Evolutionary conservation across 2,888 invertebrate species (phyloP).

Genomic region (Micropterix aruncella): DNA sequence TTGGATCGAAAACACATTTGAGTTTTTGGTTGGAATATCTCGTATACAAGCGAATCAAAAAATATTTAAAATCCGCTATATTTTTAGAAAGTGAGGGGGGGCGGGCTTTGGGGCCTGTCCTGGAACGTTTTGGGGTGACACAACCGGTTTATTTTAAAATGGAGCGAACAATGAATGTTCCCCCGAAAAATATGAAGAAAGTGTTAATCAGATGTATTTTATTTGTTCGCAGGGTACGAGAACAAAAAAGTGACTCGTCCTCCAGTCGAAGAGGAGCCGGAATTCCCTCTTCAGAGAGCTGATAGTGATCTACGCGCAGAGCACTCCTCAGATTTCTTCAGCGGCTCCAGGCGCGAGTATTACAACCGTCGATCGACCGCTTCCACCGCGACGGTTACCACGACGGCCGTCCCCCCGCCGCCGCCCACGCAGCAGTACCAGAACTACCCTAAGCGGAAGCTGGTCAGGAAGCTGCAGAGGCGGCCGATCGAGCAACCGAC

Average conservation of each 20-base stretch:
- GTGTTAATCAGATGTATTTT: no score
- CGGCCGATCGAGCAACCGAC: slow-evolving; percentile 21
- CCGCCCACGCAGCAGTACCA: slow-evolving; percentile 11
- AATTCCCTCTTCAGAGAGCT: slow-evolving; percentile 57
- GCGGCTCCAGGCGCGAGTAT: slow-evolving; percentile 26
- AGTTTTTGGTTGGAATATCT: no score
- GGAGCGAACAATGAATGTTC: no score
- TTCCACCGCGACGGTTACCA: slow-evolving; percentile 11
- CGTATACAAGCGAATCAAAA: no score
- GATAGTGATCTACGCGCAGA: slow-evolving; percentile 59
- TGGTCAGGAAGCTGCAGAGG: slow-evolving; percentile 22
- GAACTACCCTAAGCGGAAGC: slow-evolving; percentile 15
- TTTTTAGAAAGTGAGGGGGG: no score
- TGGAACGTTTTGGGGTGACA: no score
- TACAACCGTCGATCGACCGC: slow-evolving; percentile 6
- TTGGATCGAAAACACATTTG: no score
- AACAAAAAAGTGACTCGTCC: slow-evolving; percentile 44
- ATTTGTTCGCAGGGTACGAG: slow-evolving; percentile 43
- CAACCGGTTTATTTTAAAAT: no score
- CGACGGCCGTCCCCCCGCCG: slow-evolving; percentile 12
- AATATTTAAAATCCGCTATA: no score
- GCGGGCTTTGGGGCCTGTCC: no score
- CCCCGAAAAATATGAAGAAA: no score
- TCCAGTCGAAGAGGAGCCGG: slow-evolving; percentile 52
- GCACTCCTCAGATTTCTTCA: slow-evolving; percentile 65